Evolutionary conservation across 2,113 vertebrate species (phyloP).

Genomic region (Crotalus horridus): DNA sequence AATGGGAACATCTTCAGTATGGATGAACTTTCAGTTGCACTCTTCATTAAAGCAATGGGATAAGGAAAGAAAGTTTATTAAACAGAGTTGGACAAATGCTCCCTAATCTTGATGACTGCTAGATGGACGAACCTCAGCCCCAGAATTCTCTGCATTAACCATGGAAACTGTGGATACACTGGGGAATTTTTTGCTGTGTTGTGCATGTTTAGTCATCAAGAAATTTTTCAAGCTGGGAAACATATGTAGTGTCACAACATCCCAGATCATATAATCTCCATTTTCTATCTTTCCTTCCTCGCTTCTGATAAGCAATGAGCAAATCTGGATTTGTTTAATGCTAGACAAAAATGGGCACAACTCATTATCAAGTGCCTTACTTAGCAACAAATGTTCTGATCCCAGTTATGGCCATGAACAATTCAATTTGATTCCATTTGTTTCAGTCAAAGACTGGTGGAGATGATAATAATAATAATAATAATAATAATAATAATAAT

Average conservation of each 20-base stretch:
- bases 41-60: background rate
- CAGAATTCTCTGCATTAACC: background rate
- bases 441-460: background rate
- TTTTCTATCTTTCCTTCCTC: too few species aligned
- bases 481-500: too few species aligned
- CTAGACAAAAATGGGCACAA: background rate
- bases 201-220: too few species aligned
- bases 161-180: background rate
- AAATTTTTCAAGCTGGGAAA: background rate
- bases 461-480: background rate
- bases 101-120: background rate
- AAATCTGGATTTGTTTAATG: background rate
- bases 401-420: background rate
- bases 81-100: background rate
- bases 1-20: background rate
- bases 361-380: background rate
- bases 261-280: background rate
- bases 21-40: background rate
- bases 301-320: background rate
- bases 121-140: background rate
- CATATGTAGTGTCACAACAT: background rate
- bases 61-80: background rate
- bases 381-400: background rate
- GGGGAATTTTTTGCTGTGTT: background rate
- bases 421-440: background rate